phyloP scores from a whole-genome alignment of 2,797 vertebrate species.

The Anolis apletophallus region DNA sequence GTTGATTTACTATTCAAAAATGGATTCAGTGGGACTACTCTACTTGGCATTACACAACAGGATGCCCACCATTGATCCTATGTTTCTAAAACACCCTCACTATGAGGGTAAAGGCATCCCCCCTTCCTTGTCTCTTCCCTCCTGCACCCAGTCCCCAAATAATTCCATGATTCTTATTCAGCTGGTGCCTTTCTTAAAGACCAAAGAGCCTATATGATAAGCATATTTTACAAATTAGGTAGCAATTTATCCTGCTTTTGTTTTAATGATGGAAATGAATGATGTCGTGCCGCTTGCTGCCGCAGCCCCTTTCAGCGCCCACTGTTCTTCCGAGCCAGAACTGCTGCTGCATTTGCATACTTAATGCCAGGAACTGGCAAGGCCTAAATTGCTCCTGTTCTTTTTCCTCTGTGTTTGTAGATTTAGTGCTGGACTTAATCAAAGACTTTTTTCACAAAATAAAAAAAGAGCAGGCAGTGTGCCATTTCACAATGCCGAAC shows the following conservation, averaged over 20 bases:
- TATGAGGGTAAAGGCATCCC: background rate
- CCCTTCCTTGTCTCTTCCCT: background rate
- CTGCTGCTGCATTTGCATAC: conserved; percentile 88
- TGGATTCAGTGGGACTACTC: too few species aligned
- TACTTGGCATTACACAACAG: too few species aligned
- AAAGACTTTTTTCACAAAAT: conserved; percentile 77
- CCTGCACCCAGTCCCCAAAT: conserved; percentile 67
- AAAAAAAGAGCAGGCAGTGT: conserved; percentile 72
- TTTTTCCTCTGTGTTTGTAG: conserved; percentile 81
- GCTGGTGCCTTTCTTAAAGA: conserved; percentile 83
- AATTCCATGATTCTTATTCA: conserved; percentile 88
- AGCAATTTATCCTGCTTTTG: conserved; percentile 88
- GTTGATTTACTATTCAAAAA: too few species aligned
- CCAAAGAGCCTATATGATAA: conserved; percentile 81
- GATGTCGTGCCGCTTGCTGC: conserved; percentile 82
- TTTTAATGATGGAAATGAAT: conserved; percentile 92
- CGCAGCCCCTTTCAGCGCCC: conserved; percentile 74
- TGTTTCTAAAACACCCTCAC: too few species aligned
- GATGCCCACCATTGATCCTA: too few species aligned
- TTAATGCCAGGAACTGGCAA: conserved; percentile 85
- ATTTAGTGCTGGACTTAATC: conserved; percentile 85
- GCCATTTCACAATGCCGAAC: conserved; percentile 80
- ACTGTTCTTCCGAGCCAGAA: conserved; percentile 88
- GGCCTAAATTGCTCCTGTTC: conserved; percentile 81
- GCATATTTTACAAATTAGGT: conserved; percentile 91